Conservation (phyloP, 2,113 vertebrate species). For the Phoenicopterus ruber region DNA sequence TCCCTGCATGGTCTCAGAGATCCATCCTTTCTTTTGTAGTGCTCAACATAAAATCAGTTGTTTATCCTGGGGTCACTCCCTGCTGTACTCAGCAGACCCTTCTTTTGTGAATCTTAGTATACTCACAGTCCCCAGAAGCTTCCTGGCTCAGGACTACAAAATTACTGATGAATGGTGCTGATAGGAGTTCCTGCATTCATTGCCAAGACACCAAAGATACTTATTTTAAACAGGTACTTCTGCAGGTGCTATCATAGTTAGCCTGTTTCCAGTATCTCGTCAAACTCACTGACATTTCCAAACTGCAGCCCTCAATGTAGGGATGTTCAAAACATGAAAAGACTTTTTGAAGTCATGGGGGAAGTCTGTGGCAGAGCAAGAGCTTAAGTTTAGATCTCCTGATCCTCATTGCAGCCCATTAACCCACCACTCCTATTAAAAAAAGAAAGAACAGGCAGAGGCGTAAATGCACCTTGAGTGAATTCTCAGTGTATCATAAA, state of each 20-base stretch:
- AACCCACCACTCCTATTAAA: background rate
- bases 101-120: background rate
- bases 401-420: background rate
- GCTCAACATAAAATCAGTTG: background rate
- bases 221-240: background rate
- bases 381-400: background rate
- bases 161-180: background rate
- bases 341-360: background rate
- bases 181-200: background rate
- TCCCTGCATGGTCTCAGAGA: background rate
- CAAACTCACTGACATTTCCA: background rate
- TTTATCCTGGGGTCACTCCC: background rate
- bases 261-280: background rate
- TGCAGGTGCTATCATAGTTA: background rate
- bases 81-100: background rate
- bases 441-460: background rate
- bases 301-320: background rate
- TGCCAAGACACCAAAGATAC: background rate
- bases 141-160: background rate
- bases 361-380: background rate
- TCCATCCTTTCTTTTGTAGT: background rate
- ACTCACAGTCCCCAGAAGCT: background rate
- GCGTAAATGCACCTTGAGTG: background rate
- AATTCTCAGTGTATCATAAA: background rate
- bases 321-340: background rate